Conservation (phyloP, 2,888 invertebrate genomes). For the Bombyx huttoni region DNA sequence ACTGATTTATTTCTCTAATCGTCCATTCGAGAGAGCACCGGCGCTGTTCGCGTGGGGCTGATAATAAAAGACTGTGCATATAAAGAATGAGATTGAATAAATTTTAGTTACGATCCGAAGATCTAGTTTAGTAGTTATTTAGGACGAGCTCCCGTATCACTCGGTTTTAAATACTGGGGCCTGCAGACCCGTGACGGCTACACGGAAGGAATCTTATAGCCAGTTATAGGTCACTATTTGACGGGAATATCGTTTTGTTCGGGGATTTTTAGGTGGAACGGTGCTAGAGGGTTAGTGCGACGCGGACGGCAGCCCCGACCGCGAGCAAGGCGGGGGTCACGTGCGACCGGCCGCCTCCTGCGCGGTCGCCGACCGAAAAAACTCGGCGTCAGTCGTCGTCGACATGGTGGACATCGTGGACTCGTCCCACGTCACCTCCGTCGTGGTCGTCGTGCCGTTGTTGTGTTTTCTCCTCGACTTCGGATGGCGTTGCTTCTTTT, state of each 20-base stretch:
- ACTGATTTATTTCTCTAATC: constrained; percentile 12
- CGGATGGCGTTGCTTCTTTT: constrained; percentile 68
- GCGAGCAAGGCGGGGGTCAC: constrained; percentile 60
- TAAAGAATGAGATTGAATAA: constrained; percentile 31
- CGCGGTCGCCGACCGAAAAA: constrained; percentile 72
- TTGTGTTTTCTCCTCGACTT: constrained; percentile 68
- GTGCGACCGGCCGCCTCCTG: constrained; percentile 69
- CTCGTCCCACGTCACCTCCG: constrained; percentile 61
- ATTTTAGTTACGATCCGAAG: no score
- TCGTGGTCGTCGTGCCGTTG: constrained; percentile 60
- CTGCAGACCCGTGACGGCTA: no score
- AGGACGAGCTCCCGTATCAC: no score
- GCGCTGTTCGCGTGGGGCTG: constrained; percentile 28
- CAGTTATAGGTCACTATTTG: background rate
- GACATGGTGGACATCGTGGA: constrained; percentile 67
- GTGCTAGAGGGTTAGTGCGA: constrained; percentile 63
- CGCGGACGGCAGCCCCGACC: constrained; percentile 55
- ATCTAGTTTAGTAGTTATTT: no score
- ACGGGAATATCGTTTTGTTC: background rate
- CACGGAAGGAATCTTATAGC: no score
- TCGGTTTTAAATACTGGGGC: no score
- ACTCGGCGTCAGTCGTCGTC: constrained; percentile 67
- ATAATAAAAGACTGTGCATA: constrained; percentile 21
- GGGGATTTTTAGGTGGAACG: constrained; percentile 46
- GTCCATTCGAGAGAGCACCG: constrained; percentile 34